phyloP scores from a whole-genome alignment of 2,888 invertebrate genomes.

The Hydrotaea diabolus region DNA sequence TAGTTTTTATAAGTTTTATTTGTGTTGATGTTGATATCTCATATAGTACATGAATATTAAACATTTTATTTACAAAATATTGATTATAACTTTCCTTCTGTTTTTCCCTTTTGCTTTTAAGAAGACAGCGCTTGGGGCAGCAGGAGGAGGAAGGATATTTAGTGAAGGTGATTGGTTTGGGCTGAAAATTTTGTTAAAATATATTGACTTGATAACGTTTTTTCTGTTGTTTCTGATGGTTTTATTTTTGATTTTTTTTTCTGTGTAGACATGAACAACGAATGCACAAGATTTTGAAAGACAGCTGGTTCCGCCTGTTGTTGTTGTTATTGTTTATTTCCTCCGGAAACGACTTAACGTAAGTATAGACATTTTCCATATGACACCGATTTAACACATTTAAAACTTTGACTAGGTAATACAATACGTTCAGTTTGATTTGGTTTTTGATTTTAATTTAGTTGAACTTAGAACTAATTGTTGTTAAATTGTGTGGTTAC shows the following conservation, averaged over 20 bases:
- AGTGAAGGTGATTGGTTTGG: constrained; percentile 1
- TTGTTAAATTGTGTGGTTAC: constrained; percentile 43
- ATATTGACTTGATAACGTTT: constrained; percentile 32
- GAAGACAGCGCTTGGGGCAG: constrained; percentile 2
- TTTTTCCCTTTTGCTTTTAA: constrained; percentile 43
- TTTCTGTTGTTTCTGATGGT: neutral
- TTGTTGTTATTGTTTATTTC: constrained; percentile 6
- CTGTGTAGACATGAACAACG: constrained; percentile 66
- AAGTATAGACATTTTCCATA: neutral
- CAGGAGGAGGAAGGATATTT: neutral
- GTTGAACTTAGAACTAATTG: constrained; percentile 51
- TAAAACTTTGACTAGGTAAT: constrained; percentile 47
- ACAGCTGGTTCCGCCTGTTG: constrained; percentile 24
- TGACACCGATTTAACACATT: constrained; percentile 61
- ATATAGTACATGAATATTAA: constrained; percentile 59
- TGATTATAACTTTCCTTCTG: constrained; percentile 14
- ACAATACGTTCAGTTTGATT: neutral
- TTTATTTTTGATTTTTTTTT: constrained; percentile 58
- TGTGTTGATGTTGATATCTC: constrained; percentile 48
- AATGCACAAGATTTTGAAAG: constrained; percentile 62
- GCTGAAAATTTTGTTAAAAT: neutral
- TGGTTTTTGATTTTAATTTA: constrained; percentile 18
- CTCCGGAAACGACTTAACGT: constrained; percentile 38
- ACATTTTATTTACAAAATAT: constrained; percentile 58
- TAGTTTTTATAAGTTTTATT: constrained; percentile 31